Percentiles rank a stretch among this genome's conserved stretches.
These are phyloP conservation scores for Drosophila kokeensis DNA, from an alignment of 2,888 invertebrate genomes.

Conservation along the genomic window DNA sequence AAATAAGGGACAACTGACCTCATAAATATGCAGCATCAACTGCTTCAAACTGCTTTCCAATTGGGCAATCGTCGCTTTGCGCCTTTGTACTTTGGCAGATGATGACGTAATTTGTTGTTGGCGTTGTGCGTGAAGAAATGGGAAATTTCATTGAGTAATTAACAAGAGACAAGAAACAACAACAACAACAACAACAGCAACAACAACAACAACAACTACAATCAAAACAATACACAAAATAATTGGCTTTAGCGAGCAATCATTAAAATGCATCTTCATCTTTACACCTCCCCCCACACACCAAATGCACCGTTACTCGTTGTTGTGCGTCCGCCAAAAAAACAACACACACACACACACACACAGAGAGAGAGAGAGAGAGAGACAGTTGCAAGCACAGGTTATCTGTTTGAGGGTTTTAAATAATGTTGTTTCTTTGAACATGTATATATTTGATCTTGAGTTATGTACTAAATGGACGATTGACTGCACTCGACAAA, in stretches of 20 bases:
- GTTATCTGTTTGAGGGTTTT: slow-evolving; percentile 15
- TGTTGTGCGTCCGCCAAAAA: slow-evolving; percentile 1
- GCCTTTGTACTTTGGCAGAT: slow-evolving; percentile 21
- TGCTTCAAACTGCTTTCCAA: background rate
- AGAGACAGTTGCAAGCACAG: slow-evolving; percentile 8
- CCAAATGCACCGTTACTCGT: background rate
- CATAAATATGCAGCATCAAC: background rate
- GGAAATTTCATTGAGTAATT: slow-evolving; percentile 35
- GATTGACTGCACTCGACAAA: slow-evolving; percentile 3
- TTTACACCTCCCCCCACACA: background rate
- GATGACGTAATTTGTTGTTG: slow-evolving; percentile 44
- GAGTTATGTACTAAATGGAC: background rate
- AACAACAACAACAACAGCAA: background rate
- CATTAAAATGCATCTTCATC: background rate
- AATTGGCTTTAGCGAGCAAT: slow-evolving; percentile 18
- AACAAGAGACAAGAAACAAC: slow-evolving; percentile 2
- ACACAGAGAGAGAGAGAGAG: background rate
- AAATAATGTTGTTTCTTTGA: background rate
- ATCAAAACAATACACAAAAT: slow-evolving; percentile 29
- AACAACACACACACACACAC: slow-evolving; percentile 3
- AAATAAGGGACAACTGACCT: background rate
- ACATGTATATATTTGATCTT: background rate
- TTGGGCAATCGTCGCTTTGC: slow-evolving; percentile 9
- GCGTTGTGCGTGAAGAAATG: slow-evolving; percentile 7
- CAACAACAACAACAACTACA: slow-evolving; percentile 4